Base-by-base conservation (phyloP, 2,888 invertebrate genomes). In the Pogonocherus hispidulus region DNA sequence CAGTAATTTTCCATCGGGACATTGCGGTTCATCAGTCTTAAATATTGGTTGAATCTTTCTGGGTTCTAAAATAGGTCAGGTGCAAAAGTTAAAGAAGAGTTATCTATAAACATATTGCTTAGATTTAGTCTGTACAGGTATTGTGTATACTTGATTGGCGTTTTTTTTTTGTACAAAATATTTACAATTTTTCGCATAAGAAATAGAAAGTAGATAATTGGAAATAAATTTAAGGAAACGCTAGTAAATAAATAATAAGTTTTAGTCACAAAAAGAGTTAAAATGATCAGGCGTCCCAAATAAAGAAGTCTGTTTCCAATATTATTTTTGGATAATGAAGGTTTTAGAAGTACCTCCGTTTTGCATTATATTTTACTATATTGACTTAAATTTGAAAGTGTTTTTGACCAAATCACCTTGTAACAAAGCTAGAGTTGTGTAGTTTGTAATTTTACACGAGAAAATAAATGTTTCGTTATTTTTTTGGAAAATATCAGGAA, bases 1-100 rank as follows among this genome's bases (percentile, higher is more conserved):
- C 67, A 95, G 93, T 69, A 97, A 87, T 88, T 96, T 95, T 65
- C 94, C 95, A 81, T 94, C 94, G 14, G 95, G 93, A 80, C 97
- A 97, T 79, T 96, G 90, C 59, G 97, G 97, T 84, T 96, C 96
- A 85, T 97, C 97, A 63, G 97, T 97, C 87, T 95, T 95, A 82
- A 97, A 87, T 81, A 94, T 93, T 54, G 97, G 97, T 82, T 95
- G 88, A 67, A 94, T 90, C 87, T 96, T 95, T 79, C 96, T 91
- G 44, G 97, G 96, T 86, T 95, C 97, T 97, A 90, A 78, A 90
- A 85, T 51, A 19, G 35, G 54, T 44, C 6, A 41, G 16, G n/a
- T 41, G 16, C 16, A 41, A n/a, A 1, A 11, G 16, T 41, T 41
- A 41, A 16, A 16, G 14, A 41, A 2, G n/a, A 41, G 1, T 5